Base-by-base conservation (phyloP, 2,888 invertebrate genomes). In the Mimas tiliae region DNA sequence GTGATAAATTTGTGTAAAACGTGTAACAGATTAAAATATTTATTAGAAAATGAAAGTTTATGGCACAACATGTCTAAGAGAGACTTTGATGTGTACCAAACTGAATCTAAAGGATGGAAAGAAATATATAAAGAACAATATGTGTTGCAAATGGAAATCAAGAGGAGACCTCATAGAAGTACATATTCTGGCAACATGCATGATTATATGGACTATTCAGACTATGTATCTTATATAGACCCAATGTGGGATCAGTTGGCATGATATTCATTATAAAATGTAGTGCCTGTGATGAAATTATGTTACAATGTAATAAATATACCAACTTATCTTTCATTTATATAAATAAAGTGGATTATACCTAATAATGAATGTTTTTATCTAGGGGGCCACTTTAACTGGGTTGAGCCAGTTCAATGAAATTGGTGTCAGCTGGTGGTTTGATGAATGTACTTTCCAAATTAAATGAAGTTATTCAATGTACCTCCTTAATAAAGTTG, bases 51-150 rank as follows among this genome's bases (percentile, higher is more conserved):
- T 74, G 80, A 88, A 55, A 78, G 75, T 66, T 77, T 93, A 33
- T 93, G 93, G 93, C 87, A 89, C 76, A 79, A 80, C 69, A 75
- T 93, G 65, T 85, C 72, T 68, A 83, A 80, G 72, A 84, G 90
- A 74, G 92, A 93, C 76, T 91, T 86, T 69, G 66, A 72, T 71
- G 65, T 68, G 67, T 65, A 68, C 58, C 68, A 75, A 50, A 45
- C 66, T 68, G 81, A 77, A 53, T 65, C 68, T 21, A 69, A 65
- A 63, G 77, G 84, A 68, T 92, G 91, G 91, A 89, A 83, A 66
- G 72, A 73, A 42, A 67, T 80, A 19, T 92, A 92, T 68, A 85
- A 77, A 70, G 75, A 81, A 63, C 71, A 71, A 48, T 89, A 85
- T 78, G 62, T 69, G 68, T 66, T 68, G 19, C 67, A 84, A 67